Percentiles rank a stretch among this genome's conserved stretches.
These are phyloP conservation scores for Agapornis canus DNA, from an alignment of 2,797 vertebrate genomes.

Conservation along the genomic window DNA sequence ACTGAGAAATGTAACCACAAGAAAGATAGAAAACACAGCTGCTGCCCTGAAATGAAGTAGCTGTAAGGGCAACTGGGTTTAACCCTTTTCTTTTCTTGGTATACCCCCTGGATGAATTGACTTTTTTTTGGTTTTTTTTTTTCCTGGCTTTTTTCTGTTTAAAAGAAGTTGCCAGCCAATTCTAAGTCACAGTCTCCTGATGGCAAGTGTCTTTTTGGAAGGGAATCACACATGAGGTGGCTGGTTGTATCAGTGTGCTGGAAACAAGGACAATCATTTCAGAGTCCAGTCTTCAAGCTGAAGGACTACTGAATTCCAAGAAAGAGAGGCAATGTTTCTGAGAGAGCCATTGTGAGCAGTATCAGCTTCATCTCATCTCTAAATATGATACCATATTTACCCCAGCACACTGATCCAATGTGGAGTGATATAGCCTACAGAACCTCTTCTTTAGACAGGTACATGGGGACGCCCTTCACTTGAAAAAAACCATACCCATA, in stretches of 20 bases:
- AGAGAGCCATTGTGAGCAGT: background rate
- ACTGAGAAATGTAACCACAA: background rate
- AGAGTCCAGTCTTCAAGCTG: background rate
- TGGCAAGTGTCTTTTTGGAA: background rate
- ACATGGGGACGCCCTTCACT: background rate
- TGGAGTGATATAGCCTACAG: background rate
- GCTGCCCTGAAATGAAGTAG: background rate
- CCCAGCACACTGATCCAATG: background rate
- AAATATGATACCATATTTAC: background rate
- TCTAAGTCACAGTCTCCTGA: background rate
- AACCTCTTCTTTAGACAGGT: background rate
- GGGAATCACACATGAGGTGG: background rate
- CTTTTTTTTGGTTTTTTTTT: background rate
- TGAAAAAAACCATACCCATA: background rate
- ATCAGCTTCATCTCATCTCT: background rate
- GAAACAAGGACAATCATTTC: background rate
- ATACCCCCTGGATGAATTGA: background rate
- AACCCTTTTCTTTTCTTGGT: background rate
- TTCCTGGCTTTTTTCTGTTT: background rate
- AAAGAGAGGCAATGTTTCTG: background rate
- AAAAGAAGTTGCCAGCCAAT: background rate
- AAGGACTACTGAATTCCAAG: background rate
- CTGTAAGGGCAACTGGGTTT: background rate
- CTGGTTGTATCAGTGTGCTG: background rate
- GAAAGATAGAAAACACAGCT: background rate